Base-by-base conservation (phyloP, 92 coral and sea anemone genomes). In the Porites evermanni region DNA sequence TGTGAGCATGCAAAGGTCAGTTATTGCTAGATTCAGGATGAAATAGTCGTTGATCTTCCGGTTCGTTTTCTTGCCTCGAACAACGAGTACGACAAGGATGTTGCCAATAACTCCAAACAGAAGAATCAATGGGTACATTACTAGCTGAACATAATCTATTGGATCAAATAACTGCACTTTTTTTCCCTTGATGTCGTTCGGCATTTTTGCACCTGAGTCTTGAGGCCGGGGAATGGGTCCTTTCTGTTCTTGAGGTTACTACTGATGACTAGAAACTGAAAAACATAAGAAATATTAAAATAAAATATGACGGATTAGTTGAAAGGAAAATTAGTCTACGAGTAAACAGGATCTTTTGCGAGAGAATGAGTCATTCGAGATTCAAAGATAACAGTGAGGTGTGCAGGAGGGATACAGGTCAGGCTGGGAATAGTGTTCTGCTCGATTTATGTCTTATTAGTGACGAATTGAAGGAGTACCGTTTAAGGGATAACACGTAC, bases 41-140 rank as follows among this genome's bases (percentile, higher is more conserved):
- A 92, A 94, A 76, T 84, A 89, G 82, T 94, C 98, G 71, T 94
- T 94, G 74, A 86, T 87, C 69, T 89, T 94, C 7, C 93, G 93
- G 24, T 83, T 73, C 21, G 24, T 77, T 32, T 88, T 87, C 92
- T 94, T 94, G 89, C 80, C 81, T 64, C 80, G 70, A 71, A 94
- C 87, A 53, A 94, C 88, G 21, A 94, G 78, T 11, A 94, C 79
- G 7, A 92, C 98, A 23, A 94, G 87, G 65, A 81, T 77, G 68
- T 94, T 94, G 53, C 98, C 98, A 20, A 92, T 71, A 6, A 88
- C 91, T 19, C 98, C 98, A 53, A 90, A 79, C 64, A 92, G 61
- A 26, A 94, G 89, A 19, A 94, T 79, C 2, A 89, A 16, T 2
- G 90, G 85, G 73, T 89, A 94, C 17, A 89, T 84, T 3, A 75